Evolutionary conservation across 2,797 vertebrate species (phyloP), one percentile per base, ranked within the genome.

Genomic region (Lindbergichthys nudifrons): DNA sequence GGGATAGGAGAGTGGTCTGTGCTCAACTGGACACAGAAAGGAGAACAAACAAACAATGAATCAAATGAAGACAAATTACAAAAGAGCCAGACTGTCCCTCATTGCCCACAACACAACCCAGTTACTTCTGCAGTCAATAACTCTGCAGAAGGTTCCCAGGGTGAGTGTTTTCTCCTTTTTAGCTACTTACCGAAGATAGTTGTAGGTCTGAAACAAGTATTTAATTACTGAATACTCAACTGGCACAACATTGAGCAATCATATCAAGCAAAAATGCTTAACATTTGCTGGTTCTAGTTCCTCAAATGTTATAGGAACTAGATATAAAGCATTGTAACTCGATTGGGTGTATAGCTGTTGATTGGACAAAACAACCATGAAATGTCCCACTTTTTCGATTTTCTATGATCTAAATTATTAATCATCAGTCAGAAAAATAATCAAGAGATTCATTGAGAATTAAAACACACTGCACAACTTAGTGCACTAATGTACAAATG

Each of bases 1-100:
- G 87, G 87, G 56, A 46, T 89, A 5, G 79, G 87, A 74, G 84
- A 87, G 72, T 89, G 87, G 87, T 87, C 82, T 5, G 85, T 87
- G 65, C 82, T 87, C 19, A 83, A 41, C 85, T 85, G 87, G 87
- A 58, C 72, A 0, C 83, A 88, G 41, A 60, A 5, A 21, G 69
- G 21, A 60, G 11, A 5, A 4, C 16, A 57, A 3, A 73, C 39
- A 13, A 69, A 13, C 21, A 60, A 4, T 0, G 51, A 70, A 14
- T 5, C 57, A 0, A 64, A 11, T 42, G 58, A 75, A 14, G 58
- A 46, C 9, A 65, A 50, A 1, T 5, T 52, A 36, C 64, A 7
- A 7, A 80, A 59, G 39, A 62, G 23, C 21, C n/a, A 5, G 15
- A 1, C 6, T 16, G 45, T 36, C 3, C 36, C 65, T 48, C 77